Evolutionary conservation across 2,113 vertebrate genomes (phyloP).

Genomic region (Saimiri boliviensis): DNA sequence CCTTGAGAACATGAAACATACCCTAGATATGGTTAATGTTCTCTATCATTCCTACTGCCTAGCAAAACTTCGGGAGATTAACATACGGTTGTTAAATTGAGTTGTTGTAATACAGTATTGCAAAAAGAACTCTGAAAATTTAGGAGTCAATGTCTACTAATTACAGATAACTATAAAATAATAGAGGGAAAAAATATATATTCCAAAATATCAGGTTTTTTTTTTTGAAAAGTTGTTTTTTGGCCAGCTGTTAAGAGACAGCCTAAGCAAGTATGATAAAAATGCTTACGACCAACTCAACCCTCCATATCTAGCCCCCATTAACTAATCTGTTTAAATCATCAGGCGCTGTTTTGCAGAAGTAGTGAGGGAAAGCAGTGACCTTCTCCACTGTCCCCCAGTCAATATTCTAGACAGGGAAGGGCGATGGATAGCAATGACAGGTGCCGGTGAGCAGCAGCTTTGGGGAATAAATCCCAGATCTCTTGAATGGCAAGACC

Average conservation of each 20-base stretch:
- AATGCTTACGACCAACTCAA: neutral
- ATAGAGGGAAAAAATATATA: neutral
- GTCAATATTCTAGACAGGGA: neutral
- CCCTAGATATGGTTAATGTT: neutral
- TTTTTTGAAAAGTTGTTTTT: neutral
- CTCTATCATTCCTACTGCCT: neutral
- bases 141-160: neutral
- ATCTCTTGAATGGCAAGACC: neutral
- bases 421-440: neutral
- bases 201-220: neutral
- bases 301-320: neutral
- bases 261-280: neutral
- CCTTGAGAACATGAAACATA: neutral
- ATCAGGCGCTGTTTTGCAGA: neutral
- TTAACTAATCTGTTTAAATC: neutral
- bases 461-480: neutral
- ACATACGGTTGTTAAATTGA: neutral
- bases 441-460: neutral
- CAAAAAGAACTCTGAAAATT: neutral
- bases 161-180: neutral
- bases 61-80: neutral
- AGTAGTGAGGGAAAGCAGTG: neutral
- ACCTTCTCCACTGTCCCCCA: neutral
- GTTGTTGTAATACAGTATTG: neutral
- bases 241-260: neutral